phyloP scores from a whole-genome alignment of 2,888 invertebrate genomes.

The Cerastis rubricosa region DNA sequence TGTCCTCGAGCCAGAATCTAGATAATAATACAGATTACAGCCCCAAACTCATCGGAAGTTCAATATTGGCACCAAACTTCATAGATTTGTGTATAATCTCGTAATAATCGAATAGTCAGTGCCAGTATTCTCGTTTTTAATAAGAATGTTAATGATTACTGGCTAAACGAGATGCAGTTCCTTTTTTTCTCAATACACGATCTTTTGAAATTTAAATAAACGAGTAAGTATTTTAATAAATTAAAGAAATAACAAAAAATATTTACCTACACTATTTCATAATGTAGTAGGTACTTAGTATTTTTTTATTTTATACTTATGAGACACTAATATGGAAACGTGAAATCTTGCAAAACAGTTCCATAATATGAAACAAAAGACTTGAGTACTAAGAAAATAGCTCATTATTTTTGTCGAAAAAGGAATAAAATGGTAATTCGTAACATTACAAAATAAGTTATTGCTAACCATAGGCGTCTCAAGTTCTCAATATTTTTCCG shows the following conservation, averaged over 20 bases:
- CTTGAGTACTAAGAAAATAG: not conserved
- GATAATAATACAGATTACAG: slow-evolving; percentile 40
- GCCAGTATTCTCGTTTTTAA: not conserved
- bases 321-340: not conserved
- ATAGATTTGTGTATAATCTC: slow-evolving; percentile 31
- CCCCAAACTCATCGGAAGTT: slow-evolving; percentile 17
- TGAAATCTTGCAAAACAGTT: not conserved
- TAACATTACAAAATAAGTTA: not conserved
- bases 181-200: not conserved
- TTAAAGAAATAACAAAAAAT: not conserved
- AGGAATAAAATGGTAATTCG: not conserved
- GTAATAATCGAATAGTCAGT: slow-evolving; percentile 17
- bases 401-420: not conserved
- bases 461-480: not conserved
- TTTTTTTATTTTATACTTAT: too few relatives aligned
- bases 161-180: not conserved
- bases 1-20: slow-evolving; percentile 41
- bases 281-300: too few relatives aligned
- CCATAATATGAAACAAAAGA: not conserved
- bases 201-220: not conserved
- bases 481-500: not conserved
- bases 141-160: not conserved
- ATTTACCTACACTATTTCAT: not conserved
- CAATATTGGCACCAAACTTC: slow-evolving; percentile 49
- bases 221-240: too few relatives aligned